These are phyloP conservation scores for Hemitrygon akajei DNA, from an alignment of 2,797 vertebrate genomes.

Conservation along the genomic window DNA sequence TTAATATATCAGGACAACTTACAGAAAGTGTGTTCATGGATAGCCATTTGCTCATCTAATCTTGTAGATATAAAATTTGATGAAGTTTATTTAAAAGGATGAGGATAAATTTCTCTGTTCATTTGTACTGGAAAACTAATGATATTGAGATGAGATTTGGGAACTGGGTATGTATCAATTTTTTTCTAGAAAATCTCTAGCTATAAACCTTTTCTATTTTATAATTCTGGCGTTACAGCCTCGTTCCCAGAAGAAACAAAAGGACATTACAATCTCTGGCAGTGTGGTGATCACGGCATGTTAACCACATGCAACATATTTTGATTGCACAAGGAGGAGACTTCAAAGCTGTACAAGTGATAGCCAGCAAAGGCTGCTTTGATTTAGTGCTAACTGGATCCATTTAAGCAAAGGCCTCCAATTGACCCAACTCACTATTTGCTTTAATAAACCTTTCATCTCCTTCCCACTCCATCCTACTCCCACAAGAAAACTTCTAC, in stretches of 20 bases:
- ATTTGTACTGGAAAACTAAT: neutral
- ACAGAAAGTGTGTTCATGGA: neutral
- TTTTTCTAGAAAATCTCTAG: neutral
- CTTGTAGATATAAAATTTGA: neutral
- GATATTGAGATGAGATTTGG: neutral
- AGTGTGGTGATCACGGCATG: conserved; percentile 49
- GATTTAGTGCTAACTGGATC: conserved; percentile 42
- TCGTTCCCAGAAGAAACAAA: neutral
- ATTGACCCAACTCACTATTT: conserved; percentile 18
- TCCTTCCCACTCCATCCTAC: conserved; percentile 9
- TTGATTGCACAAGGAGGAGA: conserved; percentile 48
- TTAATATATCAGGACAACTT: neutral
- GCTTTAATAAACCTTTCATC: conserved; percentile 30
- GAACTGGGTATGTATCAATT: neutral
- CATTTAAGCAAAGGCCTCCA: conserved; percentile 19
- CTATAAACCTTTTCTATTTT: neutral
- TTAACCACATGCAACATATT: conserved; percentile 51
- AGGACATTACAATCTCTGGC: conserved; percentile 15
- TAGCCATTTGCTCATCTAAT: neutral
- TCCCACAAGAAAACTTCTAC: neutral
- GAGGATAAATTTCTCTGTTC: neutral
- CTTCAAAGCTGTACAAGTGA: conserved; percentile 41
- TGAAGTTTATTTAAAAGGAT: neutral
- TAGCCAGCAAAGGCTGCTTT: conserved; percentile 39
- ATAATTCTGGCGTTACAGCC: neutral